Percentiles rank a stretch among this genome's conserved stretches.
Conservation (phyloP, 1,140 invertebrate genomes). For the Daktulosphaira vitifoliae region DNA sequence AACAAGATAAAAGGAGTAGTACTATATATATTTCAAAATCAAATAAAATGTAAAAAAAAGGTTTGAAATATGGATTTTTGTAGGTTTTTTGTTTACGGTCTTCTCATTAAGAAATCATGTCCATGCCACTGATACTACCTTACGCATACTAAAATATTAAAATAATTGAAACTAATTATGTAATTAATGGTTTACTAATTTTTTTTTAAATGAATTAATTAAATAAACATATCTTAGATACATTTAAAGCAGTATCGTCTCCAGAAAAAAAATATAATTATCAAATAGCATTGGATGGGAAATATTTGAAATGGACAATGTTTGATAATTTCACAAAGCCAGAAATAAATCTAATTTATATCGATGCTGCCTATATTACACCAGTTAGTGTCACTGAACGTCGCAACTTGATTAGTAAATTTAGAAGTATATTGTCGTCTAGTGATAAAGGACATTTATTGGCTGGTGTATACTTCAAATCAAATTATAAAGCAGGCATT, state of each 20-base stretch:
- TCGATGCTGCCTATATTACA: slow-evolving; percentile 66
- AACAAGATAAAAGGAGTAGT: too few species aligned
- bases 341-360: slow-evolving; percentile 58
- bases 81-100: too few species aligned
- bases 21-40: too few species aligned
- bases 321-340: slow-evolving; percentile 46
- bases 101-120: too few species aligned
- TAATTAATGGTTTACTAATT: too few species aligned
- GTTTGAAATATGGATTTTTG: too few species aligned
- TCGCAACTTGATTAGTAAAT: slow-evolving; percentile 79
- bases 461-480: slow-evolving; percentile 69
- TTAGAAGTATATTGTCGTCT: slow-evolving; percentile 65
- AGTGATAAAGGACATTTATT: slow-evolving; percentile 69
- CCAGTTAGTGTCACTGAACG: slow-evolving; percentile 77
- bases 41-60: too few species aligned
- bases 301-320: slow-evolving; percentile 76
- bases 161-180: too few species aligned
- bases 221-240: slow-evolving; percentile 49
- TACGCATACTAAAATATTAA: too few species aligned
- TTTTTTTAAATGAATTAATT: neutral
- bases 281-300: slow-evolving; percentile 48
- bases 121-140: too few species aligned
- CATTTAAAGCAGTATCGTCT: slow-evolving; percentile 67
- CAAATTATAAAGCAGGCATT: neutral
- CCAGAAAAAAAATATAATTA: slow-evolving; percentile 59